Evolutionary conservation across 2,113 vertebrate species (phyloP), one percentile per base, ranked within the genome.

Genomic region (Otocyon megalotis): DNA sequence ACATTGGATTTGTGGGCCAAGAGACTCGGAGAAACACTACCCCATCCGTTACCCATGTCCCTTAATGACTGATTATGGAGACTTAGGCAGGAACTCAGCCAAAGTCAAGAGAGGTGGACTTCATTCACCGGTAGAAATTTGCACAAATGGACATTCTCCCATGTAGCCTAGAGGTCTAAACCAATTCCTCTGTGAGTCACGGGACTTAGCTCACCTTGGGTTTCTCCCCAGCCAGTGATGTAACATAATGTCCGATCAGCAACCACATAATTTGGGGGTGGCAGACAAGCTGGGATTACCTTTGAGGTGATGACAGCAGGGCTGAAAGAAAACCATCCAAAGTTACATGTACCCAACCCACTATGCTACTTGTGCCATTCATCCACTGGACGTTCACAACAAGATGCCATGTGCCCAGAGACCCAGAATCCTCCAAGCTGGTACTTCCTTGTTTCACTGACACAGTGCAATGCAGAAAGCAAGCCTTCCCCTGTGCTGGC

Each of bases 171-270:
- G 3, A 5, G 43, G 65, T 43, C 62, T 56, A 48, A 15, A 17
- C 19, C 50, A 16, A 24, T 48, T 53, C 19, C 30, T 15, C 0
- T 7, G 24, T 20, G 32, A 17, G 28, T 54, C 22, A 8, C 2
- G 20, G 62, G 69, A 54, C 0, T 1, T 17, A 0, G 63, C 98
- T 98, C 72, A 99, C 99, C 99, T 99, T 98, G 97, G 89, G 99
- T 99, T 0, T 99, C 99, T 3, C 99, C 99, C 99, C 99, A 99
- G 77, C 99, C 99, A 0, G 99, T 99, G 76, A 99, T 99, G 35
- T 99, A 99, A 83, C 99, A 99, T 74, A 99, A 98, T 1, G 99
- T 98, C 96, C 98, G 98, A 95, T 98, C 99, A 37, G 99, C 98
- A 22, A 99, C 99, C 43, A 99, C 97, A 3, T 98, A 97, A 83